phyloP scores from a whole-genome alignment of 1,140 invertebrate genomes.

The Asbolus verrucosus region DNA sequence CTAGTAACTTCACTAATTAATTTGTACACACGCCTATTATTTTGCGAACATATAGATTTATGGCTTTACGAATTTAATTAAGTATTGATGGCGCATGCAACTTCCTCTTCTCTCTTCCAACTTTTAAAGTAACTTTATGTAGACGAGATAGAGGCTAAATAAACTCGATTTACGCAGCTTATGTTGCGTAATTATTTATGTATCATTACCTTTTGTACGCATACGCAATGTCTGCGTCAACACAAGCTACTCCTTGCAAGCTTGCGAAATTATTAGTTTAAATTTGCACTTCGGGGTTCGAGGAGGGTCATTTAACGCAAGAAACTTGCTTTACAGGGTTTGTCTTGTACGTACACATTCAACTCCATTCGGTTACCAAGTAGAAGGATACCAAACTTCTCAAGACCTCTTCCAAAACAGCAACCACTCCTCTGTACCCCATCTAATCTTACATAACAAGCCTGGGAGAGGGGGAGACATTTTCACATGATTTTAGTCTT shows the following conservation, averaged over 20 bases:
- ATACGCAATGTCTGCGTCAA: neutral
- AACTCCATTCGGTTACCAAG: conserved; percentile 26
- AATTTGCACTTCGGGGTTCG: conserved; percentile 21
- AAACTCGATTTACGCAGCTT: conserved; percentile 9
- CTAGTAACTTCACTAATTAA: conserved; percentile 35
- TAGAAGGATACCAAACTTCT: conserved; percentile 23
- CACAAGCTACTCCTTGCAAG: conserved; percentile 22
- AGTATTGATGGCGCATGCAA: conserved; percentile 14
- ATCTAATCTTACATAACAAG: conserved; percentile 8
- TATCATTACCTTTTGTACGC: conserved; percentile 19
- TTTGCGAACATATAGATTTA: conserved; percentile 31
- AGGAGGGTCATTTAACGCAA: neutral
- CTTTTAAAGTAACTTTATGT: neutral
- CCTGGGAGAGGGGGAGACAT: neutral
- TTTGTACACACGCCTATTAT: conserved; percentile 31
- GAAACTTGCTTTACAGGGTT: conserved; percentile 29
- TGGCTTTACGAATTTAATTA: conserved; percentile 32
- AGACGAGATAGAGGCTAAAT: neutral
- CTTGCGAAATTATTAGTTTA: conserved; percentile 29
- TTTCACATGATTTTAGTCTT: neutral
- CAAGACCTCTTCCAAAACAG: conserved; percentile 5
- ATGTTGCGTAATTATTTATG: conserved; percentile 1
- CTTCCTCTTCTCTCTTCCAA: conserved; percentile 2
- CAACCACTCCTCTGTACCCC: conserved; percentile 8
- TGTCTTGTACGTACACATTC: conserved; percentile 23